Percentiles rank a stretch among this genome's conserved stretches.
phyloP scores from a whole-genome alignment of 35 echinoderm and acorn worm species.

The Strongylocentrotus purpuratus region DNA sequence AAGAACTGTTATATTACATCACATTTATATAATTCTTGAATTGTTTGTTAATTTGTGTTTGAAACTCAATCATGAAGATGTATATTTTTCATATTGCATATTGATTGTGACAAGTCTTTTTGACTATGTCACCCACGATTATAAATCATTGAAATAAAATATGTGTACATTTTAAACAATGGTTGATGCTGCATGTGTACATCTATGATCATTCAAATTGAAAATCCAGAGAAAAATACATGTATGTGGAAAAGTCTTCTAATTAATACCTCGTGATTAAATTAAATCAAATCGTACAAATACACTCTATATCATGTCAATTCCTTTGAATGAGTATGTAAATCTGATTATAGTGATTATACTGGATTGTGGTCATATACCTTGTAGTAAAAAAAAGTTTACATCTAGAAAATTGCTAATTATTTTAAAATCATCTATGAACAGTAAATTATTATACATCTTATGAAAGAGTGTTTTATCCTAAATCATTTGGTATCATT shows the following conservation, averaged over 20 bases:
- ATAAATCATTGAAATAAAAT: not conserved
- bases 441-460: no score
- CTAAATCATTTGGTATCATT: no score
- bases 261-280: not conserved
- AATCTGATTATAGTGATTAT: no score
- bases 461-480: no score
- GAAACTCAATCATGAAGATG: not conserved
- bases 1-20: no score
- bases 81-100: slow-evolving; percentile 13
- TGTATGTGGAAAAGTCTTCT: not conserved
- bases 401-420: no score
- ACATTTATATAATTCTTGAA: not conserved
- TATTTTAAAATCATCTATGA: no score
- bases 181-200: not conserved
- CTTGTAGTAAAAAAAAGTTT: no score
- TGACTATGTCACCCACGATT: not conserved
- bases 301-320: not conserved
- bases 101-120: not conserved
- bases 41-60: not conserved
- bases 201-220: not conserved
- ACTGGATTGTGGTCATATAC: no score
- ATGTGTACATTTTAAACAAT: not conserved
- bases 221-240: not conserved
- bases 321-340: not conserved
- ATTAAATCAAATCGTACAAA: not conserved